phyloP scores from a whole-genome alignment of 2,113 vertebrate genomes.

The Dromiciops gliroides region DNA sequence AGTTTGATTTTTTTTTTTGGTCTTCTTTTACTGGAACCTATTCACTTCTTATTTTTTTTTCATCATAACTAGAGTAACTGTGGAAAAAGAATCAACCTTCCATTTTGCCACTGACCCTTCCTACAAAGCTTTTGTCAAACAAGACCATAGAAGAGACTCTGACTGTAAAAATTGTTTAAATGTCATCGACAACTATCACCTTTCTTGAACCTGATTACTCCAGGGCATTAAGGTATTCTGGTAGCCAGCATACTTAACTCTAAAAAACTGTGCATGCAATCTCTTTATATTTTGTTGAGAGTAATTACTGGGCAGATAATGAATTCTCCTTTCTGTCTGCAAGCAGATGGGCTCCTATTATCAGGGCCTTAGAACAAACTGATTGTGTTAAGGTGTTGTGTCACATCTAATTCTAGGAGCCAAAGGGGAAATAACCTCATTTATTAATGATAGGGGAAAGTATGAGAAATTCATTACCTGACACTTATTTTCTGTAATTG shows the following conservation, averaged over 20 bases:
- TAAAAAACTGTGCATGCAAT: slow-evolving; percentile 63
- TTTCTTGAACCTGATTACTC: slow-evolving; percentile 58
- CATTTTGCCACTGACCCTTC: neutral
- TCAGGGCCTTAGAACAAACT: slow-evolving; percentile 73
- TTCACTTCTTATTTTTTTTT: slow-evolving; percentile 3
- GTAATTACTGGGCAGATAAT: slow-evolving; percentile 75
- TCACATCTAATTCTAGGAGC: slow-evolving; percentile 77
- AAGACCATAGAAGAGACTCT: neutral
- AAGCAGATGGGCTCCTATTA: slow-evolving; percentile 79
- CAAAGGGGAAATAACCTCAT: slow-evolving; percentile 75
- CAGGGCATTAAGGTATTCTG: slow-evolving; percentile 51
- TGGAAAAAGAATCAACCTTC: slow-evolving; percentile 27
- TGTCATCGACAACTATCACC: slow-evolving; percentile 51
- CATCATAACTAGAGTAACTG: neutral
- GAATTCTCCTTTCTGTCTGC: slow-evolving; percentile 74
- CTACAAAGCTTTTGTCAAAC: neutral
- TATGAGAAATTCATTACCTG: slow-evolving; percentile 75
- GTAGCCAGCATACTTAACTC: slow-evolving; percentile 68
- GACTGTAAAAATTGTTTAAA: slow-evolving; percentile 56
- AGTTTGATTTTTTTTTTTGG: neutral
- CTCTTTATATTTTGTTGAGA: slow-evolving; percentile 69
- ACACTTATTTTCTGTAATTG: slow-evolving; percentile 56
- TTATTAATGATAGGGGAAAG: slow-evolving; percentile 76
- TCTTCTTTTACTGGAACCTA: slow-evolving; percentile 25
- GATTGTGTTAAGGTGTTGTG: slow-evolving; percentile 76